These are phyloP conservation scores for Panulirus ornatus DNA, from an alignment of 1,140 invertebrate species.

Conservation along the genomic window DNA sequence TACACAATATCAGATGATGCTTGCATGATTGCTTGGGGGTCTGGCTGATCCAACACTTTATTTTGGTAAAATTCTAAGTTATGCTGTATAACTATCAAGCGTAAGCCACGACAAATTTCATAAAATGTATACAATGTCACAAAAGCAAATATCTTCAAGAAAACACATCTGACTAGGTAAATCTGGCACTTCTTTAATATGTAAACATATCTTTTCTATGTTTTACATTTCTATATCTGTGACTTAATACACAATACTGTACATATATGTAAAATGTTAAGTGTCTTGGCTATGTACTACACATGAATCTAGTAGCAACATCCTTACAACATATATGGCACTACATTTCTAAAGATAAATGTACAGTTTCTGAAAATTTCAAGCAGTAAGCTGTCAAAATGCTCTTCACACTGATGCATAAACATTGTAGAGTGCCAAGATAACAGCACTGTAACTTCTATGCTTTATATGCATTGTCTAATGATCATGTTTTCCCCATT, in stretches of 20 bases:
- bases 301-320: background rate
- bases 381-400: background rate
- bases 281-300: background rate
- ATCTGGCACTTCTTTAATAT: background rate
- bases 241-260: background rate
- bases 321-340: background rate
- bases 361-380: background rate
- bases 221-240: background rate
- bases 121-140: background rate
- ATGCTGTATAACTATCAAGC: background rate
- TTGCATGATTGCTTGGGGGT: slow-evolving; percentile 28
- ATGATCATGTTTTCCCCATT: background rate
- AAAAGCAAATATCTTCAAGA: background rate
- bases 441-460: background rate
- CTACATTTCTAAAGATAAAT: background rate
- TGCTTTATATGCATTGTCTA: background rate
- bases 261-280: background rate
- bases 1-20: slow-evolving; percentile 36
- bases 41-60: background rate
- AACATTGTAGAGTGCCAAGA: background rate
- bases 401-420: background rate
- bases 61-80: background rate
- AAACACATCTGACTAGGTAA: background rate
- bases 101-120: background rate
- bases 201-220: background rate